phyloP scores from a whole-genome alignment of 2,888 invertebrate species.

The Brachypalpus laphriformis region DNA sequence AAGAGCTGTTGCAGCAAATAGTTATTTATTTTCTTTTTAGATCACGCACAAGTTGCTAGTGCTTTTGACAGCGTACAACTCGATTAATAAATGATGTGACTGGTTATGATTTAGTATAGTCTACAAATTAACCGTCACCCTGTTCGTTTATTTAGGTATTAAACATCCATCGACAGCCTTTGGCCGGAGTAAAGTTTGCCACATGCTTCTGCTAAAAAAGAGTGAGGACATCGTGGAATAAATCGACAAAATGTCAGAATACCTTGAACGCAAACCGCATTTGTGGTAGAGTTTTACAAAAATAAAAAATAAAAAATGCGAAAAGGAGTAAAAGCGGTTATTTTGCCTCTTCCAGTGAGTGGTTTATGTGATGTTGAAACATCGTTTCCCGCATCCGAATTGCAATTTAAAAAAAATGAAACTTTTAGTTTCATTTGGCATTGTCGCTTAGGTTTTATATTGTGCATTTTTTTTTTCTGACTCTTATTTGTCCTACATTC shows the following conservation, averaged over 20 bases:
- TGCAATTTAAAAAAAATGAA: constrained; percentile 19
- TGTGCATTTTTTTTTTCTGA: background rate
- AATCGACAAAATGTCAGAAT: constrained; percentile 21
- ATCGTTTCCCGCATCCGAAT: constrained; percentile 7
- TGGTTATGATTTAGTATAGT: no score
- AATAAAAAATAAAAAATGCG: background rate
- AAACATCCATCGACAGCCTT: background rate
- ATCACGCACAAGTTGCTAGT: no score
- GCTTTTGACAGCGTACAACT: no score
- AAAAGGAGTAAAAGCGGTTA: background rate
- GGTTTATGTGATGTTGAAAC: constrained; percentile 8
- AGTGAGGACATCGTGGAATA: constrained; percentile 4
- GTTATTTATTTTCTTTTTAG: no score
- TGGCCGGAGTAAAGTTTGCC: background rate
- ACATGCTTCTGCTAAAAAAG: background rate
- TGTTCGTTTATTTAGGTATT: background rate
- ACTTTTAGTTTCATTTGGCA: constrained; percentile 43
- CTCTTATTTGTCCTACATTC: constrained; percentile 37
- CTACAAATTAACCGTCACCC: background rate
- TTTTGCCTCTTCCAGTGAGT: background rate
- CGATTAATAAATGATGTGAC: no score
- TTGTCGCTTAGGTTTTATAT: constrained; percentile 27
- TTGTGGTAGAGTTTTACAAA: constrained; percentile 35
- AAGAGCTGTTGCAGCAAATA: no score
- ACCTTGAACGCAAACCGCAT: constrained; percentile 36